These are phyloP conservation scores for Pyrocephalus nanus DNA, from an alignment of 2,797 vertebrate species.

Conservation along the genomic window DNA sequence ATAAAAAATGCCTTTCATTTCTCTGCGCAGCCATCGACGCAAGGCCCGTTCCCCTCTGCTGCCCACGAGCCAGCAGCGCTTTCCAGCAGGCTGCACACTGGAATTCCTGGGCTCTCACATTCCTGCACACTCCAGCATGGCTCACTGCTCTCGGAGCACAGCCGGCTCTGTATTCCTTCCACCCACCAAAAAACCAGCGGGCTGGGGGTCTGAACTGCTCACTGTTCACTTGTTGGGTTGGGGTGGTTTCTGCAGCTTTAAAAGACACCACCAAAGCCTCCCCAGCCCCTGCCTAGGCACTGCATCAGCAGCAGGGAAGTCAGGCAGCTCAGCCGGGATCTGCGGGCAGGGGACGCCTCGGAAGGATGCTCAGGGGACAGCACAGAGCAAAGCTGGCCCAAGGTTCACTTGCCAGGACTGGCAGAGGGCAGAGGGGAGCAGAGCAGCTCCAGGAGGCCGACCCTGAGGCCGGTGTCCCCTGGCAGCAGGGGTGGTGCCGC, in stretches of 20 bases:
- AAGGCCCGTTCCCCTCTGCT: conserved; percentile 33
- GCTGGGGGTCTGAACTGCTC: background rate
- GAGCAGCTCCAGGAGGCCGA: background rate
- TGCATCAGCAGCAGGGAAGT: background rate
- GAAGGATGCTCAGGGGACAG: background rate
- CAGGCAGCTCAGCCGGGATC: background rate
- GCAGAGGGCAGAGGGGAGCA: background rate
- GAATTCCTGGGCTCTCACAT: background rate
- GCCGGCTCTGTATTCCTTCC: background rate
- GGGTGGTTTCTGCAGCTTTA: background rate
- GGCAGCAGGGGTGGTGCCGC: background rate
- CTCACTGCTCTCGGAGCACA: background rate
- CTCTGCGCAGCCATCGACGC: background rate
- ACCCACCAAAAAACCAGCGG: background rate
- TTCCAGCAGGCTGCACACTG: conserved; percentile 30
- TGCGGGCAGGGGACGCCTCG: background rate
- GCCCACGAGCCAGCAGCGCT: conserved; percentile 24
- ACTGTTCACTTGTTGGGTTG: background rate
- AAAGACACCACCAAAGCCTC: background rate
- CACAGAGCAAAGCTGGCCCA: background rate
- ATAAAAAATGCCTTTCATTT: conserved; percentile 60
- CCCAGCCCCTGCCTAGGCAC: background rate
- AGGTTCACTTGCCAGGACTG: background rate
- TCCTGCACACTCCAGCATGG: background rate
- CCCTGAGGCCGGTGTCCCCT: background rate